Evolutionary conservation across 2,888 invertebrate genomes (phyloP).

Genomic region (Deladenus siricidicola): DNA sequence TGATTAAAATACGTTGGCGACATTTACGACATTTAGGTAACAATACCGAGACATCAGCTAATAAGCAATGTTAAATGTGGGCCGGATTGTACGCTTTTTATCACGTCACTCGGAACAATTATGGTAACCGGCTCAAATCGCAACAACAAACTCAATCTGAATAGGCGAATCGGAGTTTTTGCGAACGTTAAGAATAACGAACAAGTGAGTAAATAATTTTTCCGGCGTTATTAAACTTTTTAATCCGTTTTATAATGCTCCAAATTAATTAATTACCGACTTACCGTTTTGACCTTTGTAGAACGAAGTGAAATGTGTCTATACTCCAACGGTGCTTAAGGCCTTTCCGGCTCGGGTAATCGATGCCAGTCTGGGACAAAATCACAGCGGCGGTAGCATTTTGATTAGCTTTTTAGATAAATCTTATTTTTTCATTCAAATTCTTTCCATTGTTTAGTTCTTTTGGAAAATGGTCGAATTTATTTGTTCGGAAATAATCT

Average conservation of each 20-base stretch:
- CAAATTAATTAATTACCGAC: not conserved
- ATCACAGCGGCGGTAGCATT: not conserved
- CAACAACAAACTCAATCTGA: conserved; percentile 64
- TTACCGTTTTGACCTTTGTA: conserved; percentile 43
- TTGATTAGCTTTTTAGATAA: not conserved
- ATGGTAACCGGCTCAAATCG: conserved; percentile 63
- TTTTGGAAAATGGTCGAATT: conserved; percentile 63
- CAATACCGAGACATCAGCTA: conserved; percentile 30
- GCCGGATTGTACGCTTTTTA: conserved; percentile 24
- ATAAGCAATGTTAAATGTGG: conserved; percentile 34
- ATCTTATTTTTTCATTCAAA: not conserved
- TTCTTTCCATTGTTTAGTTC: conserved; percentile 32
- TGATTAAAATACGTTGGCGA: not conserved
- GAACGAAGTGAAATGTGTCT: conserved; percentile 56
- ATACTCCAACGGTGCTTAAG: conserved; percentile 56
- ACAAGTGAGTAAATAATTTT: not conserved
- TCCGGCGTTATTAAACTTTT: too few species aligned
- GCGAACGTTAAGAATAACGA: conserved; percentile 53
- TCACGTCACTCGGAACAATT: conserved; percentile 58
- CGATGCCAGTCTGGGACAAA: conserved; percentile 54
- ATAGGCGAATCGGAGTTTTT: conserved; percentile 57
- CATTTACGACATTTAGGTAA: conserved; percentile 22
- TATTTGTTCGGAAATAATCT: conserved; percentile 64
- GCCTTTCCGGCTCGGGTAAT: conserved; percentile 60
- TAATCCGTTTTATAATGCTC: too few species aligned